These are phyloP conservation scores for Galeruca laticollis DNA, from an alignment of 2,888 invertebrate species.

Conservation along the genomic window DNA sequence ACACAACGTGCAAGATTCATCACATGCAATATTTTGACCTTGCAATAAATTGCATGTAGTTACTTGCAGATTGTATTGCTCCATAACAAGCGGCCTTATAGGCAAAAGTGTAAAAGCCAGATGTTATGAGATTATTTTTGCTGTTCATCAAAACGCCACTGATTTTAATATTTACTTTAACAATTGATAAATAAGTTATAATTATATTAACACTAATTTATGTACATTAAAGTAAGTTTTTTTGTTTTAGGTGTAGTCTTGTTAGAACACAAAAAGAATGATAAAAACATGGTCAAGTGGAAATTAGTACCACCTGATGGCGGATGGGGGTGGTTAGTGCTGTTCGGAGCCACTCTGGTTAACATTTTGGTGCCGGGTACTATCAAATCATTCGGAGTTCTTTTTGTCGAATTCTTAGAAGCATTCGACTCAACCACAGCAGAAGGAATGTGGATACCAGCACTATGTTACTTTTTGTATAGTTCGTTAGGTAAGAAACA, in stretches of 20 bases:
- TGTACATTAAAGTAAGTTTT: not conserved
- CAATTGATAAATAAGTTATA: constrained; percentile 14
- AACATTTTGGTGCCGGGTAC: constrained; percentile 89
- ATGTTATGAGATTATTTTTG: not conserved
- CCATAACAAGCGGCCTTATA: too few relatives aligned
- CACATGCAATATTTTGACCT: too few relatives aligned
- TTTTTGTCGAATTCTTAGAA: constrained; percentile 85
- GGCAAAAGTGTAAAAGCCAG: not conserved
- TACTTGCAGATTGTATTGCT: too few relatives aligned
- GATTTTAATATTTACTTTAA: constrained; percentile 2
- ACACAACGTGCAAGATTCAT: too few relatives aligned
- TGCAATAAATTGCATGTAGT: too few relatives aligned
- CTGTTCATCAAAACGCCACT: not conserved
- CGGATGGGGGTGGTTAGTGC: constrained; percentile 87
- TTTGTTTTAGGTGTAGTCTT: constrained; percentile 57
- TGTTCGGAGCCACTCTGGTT: constrained; percentile 81
- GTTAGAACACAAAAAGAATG: constrained; percentile 59
- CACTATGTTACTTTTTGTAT: constrained; percentile 88
- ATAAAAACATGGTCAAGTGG: constrained; percentile 69
- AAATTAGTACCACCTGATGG: constrained; percentile 87
- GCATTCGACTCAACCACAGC: constrained; percentile 81
- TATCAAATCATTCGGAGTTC: constrained; percentile 88
- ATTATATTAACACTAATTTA: constrained; percentile 22
- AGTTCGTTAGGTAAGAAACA: constrained; percentile 81
- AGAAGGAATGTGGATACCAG: constrained; percentile 86